phyloP scores from a whole-genome alignment of 2,113 vertebrate genomes.

The Bambusicola thoracicus region DNA sequence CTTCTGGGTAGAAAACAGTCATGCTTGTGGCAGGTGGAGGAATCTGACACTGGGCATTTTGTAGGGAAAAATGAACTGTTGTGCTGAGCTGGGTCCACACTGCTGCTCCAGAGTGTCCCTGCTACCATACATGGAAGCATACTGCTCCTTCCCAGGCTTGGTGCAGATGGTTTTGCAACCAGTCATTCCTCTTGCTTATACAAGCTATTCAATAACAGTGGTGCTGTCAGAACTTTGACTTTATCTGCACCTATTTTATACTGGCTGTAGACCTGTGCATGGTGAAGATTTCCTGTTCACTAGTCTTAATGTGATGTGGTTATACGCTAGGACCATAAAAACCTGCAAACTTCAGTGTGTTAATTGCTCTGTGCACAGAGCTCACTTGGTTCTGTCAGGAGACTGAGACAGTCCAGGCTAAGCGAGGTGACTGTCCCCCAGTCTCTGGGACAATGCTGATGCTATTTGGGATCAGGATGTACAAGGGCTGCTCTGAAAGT shows the following conservation, averaged over 20 bases:
- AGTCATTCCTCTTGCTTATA: not conserved
- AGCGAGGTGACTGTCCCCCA: not conserved
- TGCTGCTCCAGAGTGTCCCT: not conserved
- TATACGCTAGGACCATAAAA: not conserved
- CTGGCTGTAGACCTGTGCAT: not conserved
- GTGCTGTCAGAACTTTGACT: not conserved
- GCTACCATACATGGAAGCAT: not conserved
- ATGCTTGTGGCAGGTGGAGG: not conserved
- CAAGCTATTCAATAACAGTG: not conserved
- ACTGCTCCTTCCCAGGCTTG: not conserved
- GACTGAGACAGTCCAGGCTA: not conserved
- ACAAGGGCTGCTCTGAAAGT: not conserved
- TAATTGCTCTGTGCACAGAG: not conserved
- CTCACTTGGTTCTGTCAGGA: not conserved
- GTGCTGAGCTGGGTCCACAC: not conserved
- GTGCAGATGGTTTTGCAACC: not conserved
- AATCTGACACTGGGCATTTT: rapidly evolving
- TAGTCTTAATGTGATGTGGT: rapidly evolving
- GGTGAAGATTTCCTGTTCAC: not conserved
- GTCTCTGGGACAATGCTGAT: not conserved
- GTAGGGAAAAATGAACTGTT: rapidly evolving
- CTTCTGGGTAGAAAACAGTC: not conserved
- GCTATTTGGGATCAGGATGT: not conserved
- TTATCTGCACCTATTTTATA: rapidly evolving
- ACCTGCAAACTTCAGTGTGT: not conserved